These are phyloP conservation scores for Habrosyne pyritoides DNA, from an alignment of 2,888 invertebrate species.

Conservation along the genomic window DNA sequence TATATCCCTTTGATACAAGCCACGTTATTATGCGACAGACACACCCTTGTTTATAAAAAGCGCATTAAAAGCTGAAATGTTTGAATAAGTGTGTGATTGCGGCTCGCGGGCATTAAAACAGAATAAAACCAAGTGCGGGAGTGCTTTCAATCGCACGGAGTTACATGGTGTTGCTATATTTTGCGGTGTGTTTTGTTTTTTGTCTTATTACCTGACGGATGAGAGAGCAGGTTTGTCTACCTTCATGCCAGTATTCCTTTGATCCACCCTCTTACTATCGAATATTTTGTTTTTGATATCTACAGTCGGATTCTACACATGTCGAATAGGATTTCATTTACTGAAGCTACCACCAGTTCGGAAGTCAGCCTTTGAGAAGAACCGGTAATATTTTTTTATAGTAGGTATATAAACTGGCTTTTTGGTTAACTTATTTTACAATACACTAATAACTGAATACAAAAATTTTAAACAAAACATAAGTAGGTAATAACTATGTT, in stretches of 20 bases:
- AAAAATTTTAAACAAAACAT: too few species aligned
- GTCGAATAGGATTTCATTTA: too few species aligned
- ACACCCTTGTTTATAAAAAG: slow-evolving; percentile 67
- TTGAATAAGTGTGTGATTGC: slow-evolving; percentile 82
- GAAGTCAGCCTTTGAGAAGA: too few species aligned
- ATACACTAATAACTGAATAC: too few species aligned
- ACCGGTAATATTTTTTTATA: too few species aligned
- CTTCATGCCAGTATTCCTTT: background rate
- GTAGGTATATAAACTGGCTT: too few species aligned
- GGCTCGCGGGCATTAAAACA: slow-evolving; percentile 32
- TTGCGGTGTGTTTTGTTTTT: slow-evolving; percentile 5
- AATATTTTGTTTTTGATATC: background rate
- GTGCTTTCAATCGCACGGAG: slow-evolving; percentile 8
- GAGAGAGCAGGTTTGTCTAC: background rate
- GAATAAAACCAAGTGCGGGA: slow-evolving; percentile 21
- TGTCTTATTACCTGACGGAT: slow-evolving; percentile 7
- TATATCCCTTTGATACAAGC: slow-evolving; percentile 46
- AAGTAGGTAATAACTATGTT: too few species aligned
- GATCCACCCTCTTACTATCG: background rate
- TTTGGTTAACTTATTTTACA: too few species aligned
- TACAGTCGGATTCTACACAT: too few species aligned
- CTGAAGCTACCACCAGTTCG: too few species aligned
- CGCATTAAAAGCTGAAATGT: slow-evolving; percentile 63
- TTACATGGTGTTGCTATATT: slow-evolving; percentile 1
- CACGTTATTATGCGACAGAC: slow-evolving; percentile 58